phyloP scores from a whole-genome alignment of 1,140 invertebrate species.

The Wiebesia pumilae region DNA sequence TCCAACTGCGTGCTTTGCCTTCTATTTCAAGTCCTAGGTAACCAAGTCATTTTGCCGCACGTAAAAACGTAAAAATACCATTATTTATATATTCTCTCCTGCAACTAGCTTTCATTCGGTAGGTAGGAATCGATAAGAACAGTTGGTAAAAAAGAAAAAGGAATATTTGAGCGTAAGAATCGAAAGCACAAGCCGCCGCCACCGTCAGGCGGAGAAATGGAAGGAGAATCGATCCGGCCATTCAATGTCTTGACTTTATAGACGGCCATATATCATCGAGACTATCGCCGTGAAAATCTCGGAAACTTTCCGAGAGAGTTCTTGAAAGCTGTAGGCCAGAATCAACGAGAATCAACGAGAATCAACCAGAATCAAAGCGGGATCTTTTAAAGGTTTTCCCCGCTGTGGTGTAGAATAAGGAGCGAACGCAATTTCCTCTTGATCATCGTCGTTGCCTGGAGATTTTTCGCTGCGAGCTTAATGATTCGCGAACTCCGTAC shows the following conservation, averaged over 20 bases:
- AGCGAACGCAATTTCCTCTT: constrained; percentile 65
- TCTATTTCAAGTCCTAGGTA: too few relatives aligned
- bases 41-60: too few relatives aligned
- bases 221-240: constrained; percentile 65
- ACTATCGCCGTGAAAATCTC: constrained; percentile 68
- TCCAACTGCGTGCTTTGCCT: too few relatives aligned
- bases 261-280: constrained; percentile 72
- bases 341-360: too few relatives aligned
- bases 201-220: constrained; percentile 60
- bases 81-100: not conserved
- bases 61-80: not conserved
- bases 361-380: constrained; percentile 56
- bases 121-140: constrained; percentile 11
- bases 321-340: constrained; percentile 56
- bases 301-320: constrained; percentile 61
- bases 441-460: not conserved
- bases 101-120: constrained; percentile 5
- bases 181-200: constrained; percentile 52
- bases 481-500: constrained; percentile 15
- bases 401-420: constrained; percentile 10
- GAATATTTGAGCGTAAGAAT: constrained; percentile 39
- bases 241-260: constrained; percentile 72
- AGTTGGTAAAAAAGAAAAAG: not conserved
- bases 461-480: not conserved
- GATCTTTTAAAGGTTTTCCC: constrained; percentile 57